These are phyloP conservation scores for Muscicapa adusta DNA, from an alignment of 2,113 vertebrate species.

Conservation along the genomic window DNA sequence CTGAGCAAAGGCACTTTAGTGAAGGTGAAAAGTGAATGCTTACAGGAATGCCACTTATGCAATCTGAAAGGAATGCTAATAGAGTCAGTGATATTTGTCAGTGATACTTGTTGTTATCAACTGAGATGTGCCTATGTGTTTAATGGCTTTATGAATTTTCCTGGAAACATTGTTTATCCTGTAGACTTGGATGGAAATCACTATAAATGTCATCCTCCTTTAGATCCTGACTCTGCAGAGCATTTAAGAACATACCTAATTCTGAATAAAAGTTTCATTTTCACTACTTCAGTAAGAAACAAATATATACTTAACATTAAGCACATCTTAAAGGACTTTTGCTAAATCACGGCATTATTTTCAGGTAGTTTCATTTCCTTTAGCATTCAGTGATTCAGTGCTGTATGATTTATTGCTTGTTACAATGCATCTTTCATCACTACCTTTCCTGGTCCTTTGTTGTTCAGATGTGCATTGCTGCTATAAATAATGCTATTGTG, in stretches of 20 bases:
- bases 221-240: background rate
- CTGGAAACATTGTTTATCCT: background rate
- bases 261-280: background rate
- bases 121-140: background rate
- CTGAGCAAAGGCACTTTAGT: background rate
- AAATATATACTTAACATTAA: background rate
- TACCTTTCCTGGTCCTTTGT: constrained; percentile 7
- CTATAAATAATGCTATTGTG: constrained; percentile 21
- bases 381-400: background rate
- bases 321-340: background rate
- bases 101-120: background rate
- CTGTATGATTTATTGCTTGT: constrained; percentile 22
- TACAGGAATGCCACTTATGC: background rate
- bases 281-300: background rate
- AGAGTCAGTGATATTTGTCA: background rate
- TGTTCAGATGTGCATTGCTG: background rate
- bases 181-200: background rate
- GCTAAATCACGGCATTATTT: background rate
- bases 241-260: background rate
- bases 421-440: background rate
- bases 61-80: background rate
- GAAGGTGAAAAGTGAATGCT: background rate
- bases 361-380: background rate
- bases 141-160: background rate
- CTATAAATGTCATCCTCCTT: background rate